These are phyloP conservation scores for Agrypnus murinus DNA, from an alignment of 2,888 invertebrate genomes.

Conservation along the genomic window DNA sequence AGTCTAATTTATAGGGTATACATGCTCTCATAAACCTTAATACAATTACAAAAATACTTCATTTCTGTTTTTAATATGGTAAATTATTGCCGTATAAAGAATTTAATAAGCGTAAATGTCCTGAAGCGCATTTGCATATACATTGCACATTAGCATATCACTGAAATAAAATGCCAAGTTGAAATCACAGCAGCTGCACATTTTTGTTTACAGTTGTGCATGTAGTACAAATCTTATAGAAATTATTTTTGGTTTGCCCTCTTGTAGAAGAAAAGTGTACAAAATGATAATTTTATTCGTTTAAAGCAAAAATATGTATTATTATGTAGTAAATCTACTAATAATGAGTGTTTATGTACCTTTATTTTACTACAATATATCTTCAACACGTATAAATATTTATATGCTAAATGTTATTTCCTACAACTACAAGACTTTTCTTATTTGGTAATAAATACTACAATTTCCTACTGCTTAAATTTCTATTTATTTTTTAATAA, in stretches of 20 bases:
- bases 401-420: slow-evolving; percentile 13
- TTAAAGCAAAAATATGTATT: slow-evolving; percentile 19
- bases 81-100: slow-evolving; percentile 13
- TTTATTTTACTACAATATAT: slow-evolving; percentile 26
- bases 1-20: not conserved
- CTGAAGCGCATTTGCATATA: slow-evolving; percentile 17
- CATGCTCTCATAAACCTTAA: slow-evolving; percentile 2
- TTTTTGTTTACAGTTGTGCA: not conserved
- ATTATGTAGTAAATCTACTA: too few relatives aligned
- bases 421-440: slow-evolving; percentile 26
- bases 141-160: slow-evolving; percentile 23
- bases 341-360: slow-evolving; percentile 19
- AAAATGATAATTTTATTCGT: slow-evolving; percentile 1
- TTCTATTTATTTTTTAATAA: slow-evolving; percentile 34
- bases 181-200: slow-evolving; percentile 5
- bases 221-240: too few relatives aligned
- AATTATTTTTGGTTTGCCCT: slow-evolving; percentile 1
- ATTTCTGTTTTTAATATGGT: not conserved
- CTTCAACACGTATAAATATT: slow-evolving; percentile 35
- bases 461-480: slow-evolving; percentile 27
- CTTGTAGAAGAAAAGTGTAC: not conserved
- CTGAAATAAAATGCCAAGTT: slow-evolving; percentile 12
- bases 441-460: slow-evolving; percentile 35
- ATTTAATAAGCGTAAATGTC: slow-evolving; percentile 11
- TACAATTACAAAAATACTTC: not conserved